Evolutionary conservation across 2,797 vertebrate species (phyloP).

Genomic region (Pachyuromys duprasi): DNA sequence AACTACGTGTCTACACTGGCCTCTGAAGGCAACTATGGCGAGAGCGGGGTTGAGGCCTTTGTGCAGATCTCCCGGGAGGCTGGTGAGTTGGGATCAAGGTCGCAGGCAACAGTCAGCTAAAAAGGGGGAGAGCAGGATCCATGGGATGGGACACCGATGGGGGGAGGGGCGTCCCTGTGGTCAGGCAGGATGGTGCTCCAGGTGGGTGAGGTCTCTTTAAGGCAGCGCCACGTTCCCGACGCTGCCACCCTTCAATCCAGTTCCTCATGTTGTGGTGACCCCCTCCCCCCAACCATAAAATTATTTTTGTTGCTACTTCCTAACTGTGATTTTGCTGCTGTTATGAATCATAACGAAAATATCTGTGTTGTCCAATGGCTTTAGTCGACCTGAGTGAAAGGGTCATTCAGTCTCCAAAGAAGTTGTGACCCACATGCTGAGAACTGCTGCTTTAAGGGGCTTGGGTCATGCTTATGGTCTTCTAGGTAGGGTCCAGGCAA

Average conservation of each 20-base stretch:
- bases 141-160: accelerated
- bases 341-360: not conserved
- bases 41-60: constrained; percentile 95
- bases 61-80: constrained; percentile 94
- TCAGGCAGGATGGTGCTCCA: not conserved
- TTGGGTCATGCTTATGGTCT: not conserved
- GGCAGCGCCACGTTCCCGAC: not conserved
- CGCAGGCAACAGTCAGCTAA: not conserved
- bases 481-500: not conserved
- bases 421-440: not conserved
- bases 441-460: not conserved
- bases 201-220: not conserved
- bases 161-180: no score
- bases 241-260: not conserved
- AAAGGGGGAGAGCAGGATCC: not conserved
- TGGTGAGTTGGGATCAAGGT: constrained; percentile 84
- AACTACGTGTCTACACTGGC: constrained; percentile 96
- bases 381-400: not conserved
- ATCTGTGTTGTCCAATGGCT: not conserved
- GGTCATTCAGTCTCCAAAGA: no score
- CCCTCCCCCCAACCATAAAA: not conserved
- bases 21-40: constrained; percentile 95
- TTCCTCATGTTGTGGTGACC: not conserved
- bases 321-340: not conserved
- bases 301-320: not conserved